Conservation (phyloP, 2,113 vertebrate species). For the Corythoichthys haematopterus region DNA sequence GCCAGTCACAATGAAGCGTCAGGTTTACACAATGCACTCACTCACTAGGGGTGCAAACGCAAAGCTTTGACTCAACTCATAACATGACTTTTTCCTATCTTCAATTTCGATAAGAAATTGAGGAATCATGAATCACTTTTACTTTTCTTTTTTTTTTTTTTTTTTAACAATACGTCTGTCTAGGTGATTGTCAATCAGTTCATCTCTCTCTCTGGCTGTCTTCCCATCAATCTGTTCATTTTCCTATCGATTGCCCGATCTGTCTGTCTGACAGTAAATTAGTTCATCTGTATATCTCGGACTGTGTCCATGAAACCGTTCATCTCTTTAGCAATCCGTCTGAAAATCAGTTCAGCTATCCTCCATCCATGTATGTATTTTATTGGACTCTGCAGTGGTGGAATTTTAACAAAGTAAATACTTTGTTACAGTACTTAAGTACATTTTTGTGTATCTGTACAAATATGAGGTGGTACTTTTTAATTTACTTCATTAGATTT, state of each 20-base stretch:
- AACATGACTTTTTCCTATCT: background rate
- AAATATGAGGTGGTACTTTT: too few relatives aligned
- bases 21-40: conserved; percentile 20
- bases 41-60: conserved; percentile 47
- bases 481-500: too few relatives aligned
- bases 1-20: conserved; percentile 57
- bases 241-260: background rate
- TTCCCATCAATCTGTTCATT: background rate
- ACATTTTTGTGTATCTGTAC: too few relatives aligned
- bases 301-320: too few relatives aligned
- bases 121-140: background rate
- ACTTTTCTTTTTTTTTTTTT: too few relatives aligned
- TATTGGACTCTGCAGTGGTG: too few relatives aligned
- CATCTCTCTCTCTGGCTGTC: background rate
- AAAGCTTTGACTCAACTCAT: background rate
- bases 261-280: too few relatives aligned
- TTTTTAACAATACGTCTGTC: background rate
- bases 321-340: background rate
- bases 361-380: too few relatives aligned
- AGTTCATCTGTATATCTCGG: too few relatives aligned
- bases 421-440: too few relatives aligned
- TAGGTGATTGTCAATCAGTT: background rate
- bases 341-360: background rate
- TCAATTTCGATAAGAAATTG: background rate
- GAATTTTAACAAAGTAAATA: too few relatives aligned